Evolutionary conservation across 2,888 invertebrate species (phyloP), one percentile per base, ranked within the genome.

Genomic region (Parascotia fuliginaria): DNA sequence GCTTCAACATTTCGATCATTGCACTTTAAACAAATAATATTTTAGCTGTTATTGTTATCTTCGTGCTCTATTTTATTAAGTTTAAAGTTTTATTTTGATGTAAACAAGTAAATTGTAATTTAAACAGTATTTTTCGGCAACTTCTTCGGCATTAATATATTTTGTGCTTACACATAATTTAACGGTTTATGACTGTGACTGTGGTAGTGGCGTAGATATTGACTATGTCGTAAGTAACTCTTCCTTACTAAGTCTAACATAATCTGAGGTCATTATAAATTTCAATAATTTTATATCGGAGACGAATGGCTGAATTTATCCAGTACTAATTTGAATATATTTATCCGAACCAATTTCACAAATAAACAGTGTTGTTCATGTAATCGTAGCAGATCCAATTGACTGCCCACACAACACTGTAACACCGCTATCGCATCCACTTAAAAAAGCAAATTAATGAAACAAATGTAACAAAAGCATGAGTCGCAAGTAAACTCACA

Each of bases 401-500:
- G 44, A 41, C 42, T 33, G n/a, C 3, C 22, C 24, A 39, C 38
- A 39, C 27, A 45, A 41, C 27, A 31, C 15, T 42, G 31, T 37
- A 22, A 11, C 19, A 31, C 24, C 7, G 24, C 24, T 24, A 24
- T 24, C 24, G 7, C 24, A 9, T 7, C 7, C 42, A 42, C 33
- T 31, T 38, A 46, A 47, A 55, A 47, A 47, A 42, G 34, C 42
- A 55, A 55, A 48, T 55, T 45, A 43, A 46, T 16, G 16, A 34
- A 32, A 2, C 24, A 41, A 55, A 44, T 44, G 33, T 47, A 44
- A 48, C 42, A 44, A 41, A 51, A 34, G 28, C 44, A 24, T 15
- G 28, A 13, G 44, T 45, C 44, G 42, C 43, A 49, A 46, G 40
- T 29, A 52, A 49, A 50, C 46, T 45, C 42, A 55, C 52, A 58